Base-by-base conservation (phyloP, 2,797 vertebrate genomes). In the Sus cebifrons region DNA sequence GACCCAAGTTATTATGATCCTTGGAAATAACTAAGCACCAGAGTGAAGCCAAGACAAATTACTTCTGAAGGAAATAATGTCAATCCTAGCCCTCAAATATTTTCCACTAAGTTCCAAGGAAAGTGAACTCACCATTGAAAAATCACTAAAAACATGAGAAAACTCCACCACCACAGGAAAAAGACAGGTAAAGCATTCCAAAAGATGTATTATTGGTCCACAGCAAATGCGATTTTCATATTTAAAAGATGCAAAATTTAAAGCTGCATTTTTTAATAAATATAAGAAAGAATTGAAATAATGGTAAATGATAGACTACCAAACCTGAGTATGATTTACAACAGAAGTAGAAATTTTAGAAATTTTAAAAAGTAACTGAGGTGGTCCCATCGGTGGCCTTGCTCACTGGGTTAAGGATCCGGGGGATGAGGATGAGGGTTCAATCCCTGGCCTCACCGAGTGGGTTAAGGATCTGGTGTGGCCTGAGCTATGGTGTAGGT, bases 61-160 rank as follows among this genome's bases (percentile, higher is more conserved):
- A 86, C 52, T 21, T 86, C 23, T 68, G 58, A 32, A 64, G n/a
- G 27, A 92, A 89, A 49, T 62, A 21, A 86, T 95, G 89, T 91
- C 78, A 70, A 67, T 68, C 0, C 2, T 16, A 62, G 13, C 2
- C 13, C 16, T 73, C n/a, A 92, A 92, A 68, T 16, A 64, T 64
- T 74, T 92, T 52, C 6, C 3, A 79, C 32, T 68, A 85, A 27
- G 7, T 58, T 65, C 9, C 14, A 88, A 93, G 6, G 15, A 83
- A 78, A 73, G 18, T 71, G 7, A 21, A 4, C 5, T 92, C 8
- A 78, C 14, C 12, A 29, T 4, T 71, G 23, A 58, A 52, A 82
- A 74, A 96, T 32, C 23, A 85, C 4, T 73, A 64, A 56, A 82
- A 85, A 40, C 44, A 29, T 27, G 7, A 56, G 17, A 79, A 32